These are phyloP conservation scores for Acomys russatus DNA, from an alignment of 2,797 vertebrate genomes.

Conservation along the genomic window DNA sequence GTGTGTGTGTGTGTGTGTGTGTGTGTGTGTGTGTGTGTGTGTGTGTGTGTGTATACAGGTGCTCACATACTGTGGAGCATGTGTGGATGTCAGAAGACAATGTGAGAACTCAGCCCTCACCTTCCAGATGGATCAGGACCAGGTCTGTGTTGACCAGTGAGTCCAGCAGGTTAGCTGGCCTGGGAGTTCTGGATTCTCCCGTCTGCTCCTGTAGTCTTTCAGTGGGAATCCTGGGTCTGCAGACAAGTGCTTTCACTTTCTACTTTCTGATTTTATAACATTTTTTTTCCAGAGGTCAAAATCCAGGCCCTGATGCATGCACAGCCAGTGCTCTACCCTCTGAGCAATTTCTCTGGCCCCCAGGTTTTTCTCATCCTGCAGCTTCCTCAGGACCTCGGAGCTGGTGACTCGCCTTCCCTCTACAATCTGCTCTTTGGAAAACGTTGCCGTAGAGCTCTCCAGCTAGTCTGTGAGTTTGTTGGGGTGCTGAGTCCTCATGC, in stretches of 20 bases:
- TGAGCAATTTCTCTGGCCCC: neutral
- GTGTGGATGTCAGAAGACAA: neutral
- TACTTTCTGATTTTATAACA: neutral
- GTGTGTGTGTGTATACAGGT: no score
- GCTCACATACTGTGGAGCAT: neutral
- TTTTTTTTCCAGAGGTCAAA: no score
- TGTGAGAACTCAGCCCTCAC: neutral
- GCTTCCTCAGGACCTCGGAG: neutral
- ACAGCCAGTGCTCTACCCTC: neutral
- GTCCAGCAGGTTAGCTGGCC: neutral
- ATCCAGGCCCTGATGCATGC: neutral
- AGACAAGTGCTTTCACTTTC: no score
- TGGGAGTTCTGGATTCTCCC: neutral
- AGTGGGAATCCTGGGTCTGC: neutral
- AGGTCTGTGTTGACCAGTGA: neutral
- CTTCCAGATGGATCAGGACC: neutral
- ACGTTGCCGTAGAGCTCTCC: neutral
- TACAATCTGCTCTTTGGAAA: neutral
- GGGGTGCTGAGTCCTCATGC: neutral
- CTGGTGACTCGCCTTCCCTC: neutral
- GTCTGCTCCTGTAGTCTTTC: neutral
- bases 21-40: neutral
- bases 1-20: neutral
- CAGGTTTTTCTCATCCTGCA: neutral
- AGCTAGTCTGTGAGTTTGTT: neutral